Evolutionary conservation across 2,797 vertebrate genomes (phyloP).

Genomic region (Bufotes viridis): DNA sequence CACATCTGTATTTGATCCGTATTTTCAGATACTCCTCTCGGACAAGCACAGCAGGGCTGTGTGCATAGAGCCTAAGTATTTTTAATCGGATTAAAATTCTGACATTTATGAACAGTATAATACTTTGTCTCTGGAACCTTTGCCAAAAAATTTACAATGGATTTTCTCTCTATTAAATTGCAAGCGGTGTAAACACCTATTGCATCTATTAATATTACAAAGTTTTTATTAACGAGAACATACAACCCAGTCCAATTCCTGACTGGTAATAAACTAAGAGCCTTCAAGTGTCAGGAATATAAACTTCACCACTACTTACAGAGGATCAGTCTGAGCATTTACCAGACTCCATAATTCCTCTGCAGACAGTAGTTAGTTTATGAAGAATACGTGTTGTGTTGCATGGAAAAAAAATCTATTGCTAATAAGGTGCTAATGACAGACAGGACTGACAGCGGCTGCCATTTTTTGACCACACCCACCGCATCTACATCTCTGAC

Average conservation of each 20-base stretch:
- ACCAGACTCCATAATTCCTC: neutral
- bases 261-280: neutral
- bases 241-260: neutral
- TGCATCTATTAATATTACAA: neutral
- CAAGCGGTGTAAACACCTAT: neutral
- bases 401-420: constrained; percentile 8
- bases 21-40: neutral
- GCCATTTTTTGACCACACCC: constrained; percentile 42
- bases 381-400: constrained; percentile 26
- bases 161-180: neutral
- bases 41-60: neutral
- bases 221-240: neutral
- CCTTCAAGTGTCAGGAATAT: neutral
- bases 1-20: too few species aligned
- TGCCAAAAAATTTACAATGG: neutral
- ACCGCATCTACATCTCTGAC: constrained; percentile 10
- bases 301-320: neutral
- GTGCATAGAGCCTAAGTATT: neutral
- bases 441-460: constrained; percentile 16
- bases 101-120: constrained; percentile 7
- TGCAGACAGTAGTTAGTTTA: constrained; percentile 44
- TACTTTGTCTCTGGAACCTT: neutral
- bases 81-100: neutral
- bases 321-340: neutral
- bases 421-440: constrained; percentile 2